Percentiles rank a stretch among this genome's conserved stretches.
Evolutionary conservation across 2,888 invertebrate genomes (phyloP).

Genomic region (Thymelicus lineola): DNA sequence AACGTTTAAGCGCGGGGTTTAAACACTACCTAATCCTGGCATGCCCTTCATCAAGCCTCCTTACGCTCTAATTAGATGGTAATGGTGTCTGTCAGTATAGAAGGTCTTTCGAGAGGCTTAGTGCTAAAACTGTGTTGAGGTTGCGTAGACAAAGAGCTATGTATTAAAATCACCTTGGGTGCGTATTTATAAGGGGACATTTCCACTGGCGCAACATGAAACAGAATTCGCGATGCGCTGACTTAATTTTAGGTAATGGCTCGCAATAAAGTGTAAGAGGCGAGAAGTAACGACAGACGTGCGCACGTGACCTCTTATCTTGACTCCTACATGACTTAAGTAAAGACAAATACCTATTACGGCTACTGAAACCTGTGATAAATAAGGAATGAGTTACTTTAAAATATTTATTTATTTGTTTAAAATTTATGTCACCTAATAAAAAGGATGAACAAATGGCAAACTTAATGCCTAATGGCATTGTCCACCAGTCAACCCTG

Average conservation of each 20-base stretch:
- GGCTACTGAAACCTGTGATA: neutral
- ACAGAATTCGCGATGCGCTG: conserved; percentile 71
- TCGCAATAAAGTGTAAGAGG: conserved; percentile 81
- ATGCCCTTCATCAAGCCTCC: conserved; percentile 48
- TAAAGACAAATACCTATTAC: conserved; percentile 46
- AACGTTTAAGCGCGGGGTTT: conserved; percentile 23
- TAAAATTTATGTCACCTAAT: no score
- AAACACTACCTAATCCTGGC: conserved; percentile 48
- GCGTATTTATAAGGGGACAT: conserved; percentile 58
- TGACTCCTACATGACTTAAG: conserved; percentile 54
- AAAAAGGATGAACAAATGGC: no score
- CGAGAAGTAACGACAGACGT: conserved; percentile 77
- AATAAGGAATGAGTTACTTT: no score
- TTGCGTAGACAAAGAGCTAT: conserved; percentile 44
- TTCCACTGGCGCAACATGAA: conserved; percentile 62
- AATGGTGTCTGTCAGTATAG: conserved; percentile 55
- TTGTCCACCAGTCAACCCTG: no score
- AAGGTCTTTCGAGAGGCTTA: conserved; percentile 49
- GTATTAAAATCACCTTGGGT: conserved; percentile 59
- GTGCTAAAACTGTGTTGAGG: conserved; percentile 12
- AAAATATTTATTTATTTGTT: no score
- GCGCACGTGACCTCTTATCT: conserved; percentile 79
- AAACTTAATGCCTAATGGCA: no score
- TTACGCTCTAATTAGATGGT: conserved; percentile 50
- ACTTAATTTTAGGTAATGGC: conserved; percentile 80